Percentiles rank a stretch among this genome's conserved stretches.
These are phyloP conservation scores for Phymatocera aterrima DNA, from an alignment of 2,888 invertebrate genomes.

Conservation along the genomic window DNA sequence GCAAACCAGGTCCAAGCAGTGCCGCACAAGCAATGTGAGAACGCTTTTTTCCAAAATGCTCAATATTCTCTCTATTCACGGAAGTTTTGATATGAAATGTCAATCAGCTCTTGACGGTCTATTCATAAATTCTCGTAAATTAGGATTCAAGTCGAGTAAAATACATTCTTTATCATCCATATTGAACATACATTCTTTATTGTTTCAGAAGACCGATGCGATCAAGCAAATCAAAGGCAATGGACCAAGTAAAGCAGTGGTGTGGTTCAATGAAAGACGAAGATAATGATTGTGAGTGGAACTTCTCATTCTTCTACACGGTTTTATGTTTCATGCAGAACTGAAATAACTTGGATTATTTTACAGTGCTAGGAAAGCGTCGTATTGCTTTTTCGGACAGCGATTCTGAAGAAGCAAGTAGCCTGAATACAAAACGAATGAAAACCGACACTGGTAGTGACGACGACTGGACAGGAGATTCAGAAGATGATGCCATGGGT, in stretches of 20 bases:
- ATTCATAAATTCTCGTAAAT: too few species aligned
- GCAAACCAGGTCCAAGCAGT: constrained; percentile 70
- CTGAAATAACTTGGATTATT: constrained; percentile 28
- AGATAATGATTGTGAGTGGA: constrained; percentile 70
- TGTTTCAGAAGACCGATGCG: constrained; percentile 81
- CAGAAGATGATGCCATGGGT: constrained; percentile 74
- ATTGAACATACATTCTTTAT: not conserved
- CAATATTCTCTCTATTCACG: not conserved
- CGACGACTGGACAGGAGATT: constrained; percentile 74
- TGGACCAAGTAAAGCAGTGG: constrained; percentile 91
- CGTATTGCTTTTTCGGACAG: constrained; percentile 75
- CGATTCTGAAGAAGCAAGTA: constrained; percentile 75
- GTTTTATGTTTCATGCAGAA: not conserved
- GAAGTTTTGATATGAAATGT: not conserved
- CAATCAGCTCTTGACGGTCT: not conserved
- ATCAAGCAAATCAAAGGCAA: constrained; percentile 88
- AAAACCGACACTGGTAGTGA: constrained; percentile 77
- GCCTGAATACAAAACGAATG: constrained; percentile 76
- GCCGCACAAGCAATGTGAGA: constrained; percentile 67
- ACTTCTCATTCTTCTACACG: not conserved
- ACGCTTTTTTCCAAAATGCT: too few species aligned
- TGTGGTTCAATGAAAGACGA: constrained; percentile 82
- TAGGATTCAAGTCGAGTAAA: not conserved
- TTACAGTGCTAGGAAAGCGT: constrained; percentile 72
- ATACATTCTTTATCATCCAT: not conserved